These are phyloP conservation scores for Drosophila kepulauana DNA, from an alignment of 1,140 invertebrate species.

Conservation along the genomic window DNA sequence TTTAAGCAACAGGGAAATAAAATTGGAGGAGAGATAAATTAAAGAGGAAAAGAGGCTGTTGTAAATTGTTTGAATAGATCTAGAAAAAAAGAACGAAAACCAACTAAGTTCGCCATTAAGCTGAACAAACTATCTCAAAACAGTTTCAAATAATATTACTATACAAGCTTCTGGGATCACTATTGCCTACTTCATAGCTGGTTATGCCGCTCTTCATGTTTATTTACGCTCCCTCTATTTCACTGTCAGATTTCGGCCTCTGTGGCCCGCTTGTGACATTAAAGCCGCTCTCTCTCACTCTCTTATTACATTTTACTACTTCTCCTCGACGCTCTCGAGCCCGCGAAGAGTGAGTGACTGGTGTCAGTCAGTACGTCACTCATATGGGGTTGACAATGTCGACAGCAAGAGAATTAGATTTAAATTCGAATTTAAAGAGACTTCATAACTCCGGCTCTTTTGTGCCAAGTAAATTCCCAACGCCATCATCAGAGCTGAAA, in stretches of 20 bases:
- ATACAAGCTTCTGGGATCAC: neutral
- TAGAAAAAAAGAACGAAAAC: no score
- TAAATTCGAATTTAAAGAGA: slow-evolving; percentile 73
- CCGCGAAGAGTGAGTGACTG: slow-evolving; percentile 35
- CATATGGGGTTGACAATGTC: slow-evolving; percentile 67
- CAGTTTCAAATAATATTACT: no score
- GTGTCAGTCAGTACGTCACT: slow-evolving; percentile 74
- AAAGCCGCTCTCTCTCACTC: slow-evolving; percentile 66
- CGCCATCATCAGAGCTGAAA: neutral
- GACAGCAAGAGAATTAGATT: slow-evolving; percentile 77
- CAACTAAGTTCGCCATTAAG: no score
- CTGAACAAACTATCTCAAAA: no score
- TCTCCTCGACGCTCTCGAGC: neutral
- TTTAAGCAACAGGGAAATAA: no score
- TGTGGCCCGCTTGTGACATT: slow-evolving; percentile 56
- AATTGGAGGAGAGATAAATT: no score
- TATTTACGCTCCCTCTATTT: neutral
- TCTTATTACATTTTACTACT: neutral
- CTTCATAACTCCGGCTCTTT: slow-evolving; percentile 61
- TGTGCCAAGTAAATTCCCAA: slow-evolving; percentile 50
- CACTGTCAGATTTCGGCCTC: slow-evolving; percentile 32
- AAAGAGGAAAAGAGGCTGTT: no score
- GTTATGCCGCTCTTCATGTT: neutral
- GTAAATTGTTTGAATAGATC: no score
- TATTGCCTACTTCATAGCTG: neutral